Percentiles rank a stretch among this genome's conserved stretches.
Evolutionary conservation across 2,888 invertebrate species (phyloP).

Genomic region (Drosophila cyrtoloma): DNA sequence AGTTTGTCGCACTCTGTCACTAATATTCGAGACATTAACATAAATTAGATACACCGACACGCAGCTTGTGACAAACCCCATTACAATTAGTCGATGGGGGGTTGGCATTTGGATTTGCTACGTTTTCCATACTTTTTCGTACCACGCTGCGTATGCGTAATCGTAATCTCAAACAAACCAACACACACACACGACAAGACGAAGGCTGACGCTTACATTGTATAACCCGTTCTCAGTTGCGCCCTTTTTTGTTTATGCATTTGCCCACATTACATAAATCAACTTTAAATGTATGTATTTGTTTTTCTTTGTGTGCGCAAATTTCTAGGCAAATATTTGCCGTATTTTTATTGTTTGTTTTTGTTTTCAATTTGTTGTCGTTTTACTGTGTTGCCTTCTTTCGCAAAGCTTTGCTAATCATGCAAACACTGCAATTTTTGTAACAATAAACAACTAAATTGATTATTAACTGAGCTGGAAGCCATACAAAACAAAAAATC

Average conservation of each 20-base stretch:
- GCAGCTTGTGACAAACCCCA: slow-evolving; percentile 26
- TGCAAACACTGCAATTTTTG: slow-evolving; percentile 47
- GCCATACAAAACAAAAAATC: slow-evolving; percentile 32
- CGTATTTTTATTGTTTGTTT: slow-evolving; percentile 22
- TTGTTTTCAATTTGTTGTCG: slow-evolving; percentile 27
- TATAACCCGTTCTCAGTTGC: slow-evolving; percentile 35
- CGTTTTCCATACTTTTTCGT: slow-evolving; percentile 37
- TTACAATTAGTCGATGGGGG: slow-evolving; percentile 32
- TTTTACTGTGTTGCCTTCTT: slow-evolving; percentile 31
- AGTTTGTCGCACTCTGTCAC: slow-evolving; percentile 43
- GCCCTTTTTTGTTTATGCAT: slow-evolving; percentile 36
- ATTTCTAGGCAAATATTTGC: slow-evolving; percentile 53
- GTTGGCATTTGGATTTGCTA: slow-evolving; percentile 9
- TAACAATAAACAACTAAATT: slow-evolving; percentile 74
- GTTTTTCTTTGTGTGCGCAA: slow-evolving; percentile 21
- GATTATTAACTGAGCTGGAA: slow-evolving; percentile 64
- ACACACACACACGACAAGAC: neutral
- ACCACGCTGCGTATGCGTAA: slow-evolving; percentile 48
- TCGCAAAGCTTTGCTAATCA: slow-evolving; percentile 49
- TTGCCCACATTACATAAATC: slow-evolving; percentile 58
- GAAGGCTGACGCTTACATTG: slow-evolving; percentile 36
- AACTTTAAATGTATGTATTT: slow-evolving; percentile 23
- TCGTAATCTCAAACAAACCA: slow-evolving; percentile 15
- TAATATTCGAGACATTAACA: slow-evolving; percentile 57
- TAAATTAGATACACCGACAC: slow-evolving; percentile 52